A percentile compares a stretch with the other conserved stretches of the same genome.
These are phyloP conservation scores for Trissonchulus latispiculum DNA, from an alignment of 2,888 invertebrate species.

Conservation along the genomic window DNA sequence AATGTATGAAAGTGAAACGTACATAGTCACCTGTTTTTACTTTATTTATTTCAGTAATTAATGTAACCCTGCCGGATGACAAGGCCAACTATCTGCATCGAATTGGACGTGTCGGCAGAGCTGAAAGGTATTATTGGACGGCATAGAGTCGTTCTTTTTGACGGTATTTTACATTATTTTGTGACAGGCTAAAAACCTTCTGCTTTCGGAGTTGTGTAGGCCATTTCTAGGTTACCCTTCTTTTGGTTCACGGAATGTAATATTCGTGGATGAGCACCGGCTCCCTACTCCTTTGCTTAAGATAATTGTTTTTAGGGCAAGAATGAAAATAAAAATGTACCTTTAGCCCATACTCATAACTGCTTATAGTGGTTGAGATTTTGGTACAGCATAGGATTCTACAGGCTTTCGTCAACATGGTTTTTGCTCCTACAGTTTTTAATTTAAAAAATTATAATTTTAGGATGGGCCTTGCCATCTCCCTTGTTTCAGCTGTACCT, in stretches of 20 bases:
- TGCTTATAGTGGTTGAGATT: no score
- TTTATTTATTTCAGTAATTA: conserved; percentile 73
- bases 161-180: not conserved
- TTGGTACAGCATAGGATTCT: no score
- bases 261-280: no score
- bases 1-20: no score
- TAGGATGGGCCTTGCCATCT: conserved; percentile 94
- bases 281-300: no score
- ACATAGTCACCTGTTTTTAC: conserved; percentile 21
- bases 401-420: no score
- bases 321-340: no score
- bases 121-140: conserved; percentile 68
- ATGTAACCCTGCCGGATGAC: conserved; percentile 96
- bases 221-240: no score
- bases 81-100: conserved; percentile 98
- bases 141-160: not conserved
- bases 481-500: conserved; percentile 79
- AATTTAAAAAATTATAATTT: conserved; percentile 22
- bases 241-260: no score
- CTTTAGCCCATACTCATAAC: no score
- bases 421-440: no score
- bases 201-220: not conserved
- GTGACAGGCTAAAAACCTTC: not conserved
- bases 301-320: no score
- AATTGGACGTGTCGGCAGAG: conserved; percentile 96